Base-by-base conservation (phyloP, 2,888 invertebrate genomes). In the Cremastinae sp. region DNA sequence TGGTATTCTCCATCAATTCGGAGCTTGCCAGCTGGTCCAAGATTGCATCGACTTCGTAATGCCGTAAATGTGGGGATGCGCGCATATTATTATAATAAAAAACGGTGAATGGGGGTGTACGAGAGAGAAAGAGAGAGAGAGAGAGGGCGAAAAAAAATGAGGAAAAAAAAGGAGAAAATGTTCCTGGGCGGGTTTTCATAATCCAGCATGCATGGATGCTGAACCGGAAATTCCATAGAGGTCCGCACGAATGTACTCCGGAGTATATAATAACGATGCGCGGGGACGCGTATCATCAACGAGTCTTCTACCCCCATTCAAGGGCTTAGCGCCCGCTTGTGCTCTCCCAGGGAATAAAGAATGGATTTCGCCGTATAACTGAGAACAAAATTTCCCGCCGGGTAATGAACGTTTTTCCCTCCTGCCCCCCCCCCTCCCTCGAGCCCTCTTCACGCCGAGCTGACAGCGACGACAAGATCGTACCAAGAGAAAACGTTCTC, bases 231-330 rank as follows among this genome's bases (percentile, higher is more conserved):
- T 49, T 47, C 36, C 20, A 51, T 41, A 41, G 8, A 64, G 22
- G 36, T 14, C 28, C 14, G 8, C 2, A 0, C 28, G 28, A 28
- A 5, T 28, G 38, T 14, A 22, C 18, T 12, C 16, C 28, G 10
- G 22, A 14, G 28, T 53, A 28, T 20, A n/a, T 41, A 65, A 53
- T 41, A 41, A 51, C 22, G 28, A 28, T 5, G 28, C 28, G 28
- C 28, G 54, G 43, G 36, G 53, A 59, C 18, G 58, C 22, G 28
- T 34, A 61, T 69, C 36, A 74, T 74, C 62, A 58, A 47, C 47
- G 54, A 58, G 61, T 47, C 61, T 58, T 62, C 64, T 58, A 69
- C 62, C 69, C 58, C 36, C 58, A 69, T 68, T 69, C 49, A 58
- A 64, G 51, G 20, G 43, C 49, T 61, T 58, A 58, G 62, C 47